Conservation (phyloP, 2,888 invertebrate species). For the Allygus modestus region DNA sequence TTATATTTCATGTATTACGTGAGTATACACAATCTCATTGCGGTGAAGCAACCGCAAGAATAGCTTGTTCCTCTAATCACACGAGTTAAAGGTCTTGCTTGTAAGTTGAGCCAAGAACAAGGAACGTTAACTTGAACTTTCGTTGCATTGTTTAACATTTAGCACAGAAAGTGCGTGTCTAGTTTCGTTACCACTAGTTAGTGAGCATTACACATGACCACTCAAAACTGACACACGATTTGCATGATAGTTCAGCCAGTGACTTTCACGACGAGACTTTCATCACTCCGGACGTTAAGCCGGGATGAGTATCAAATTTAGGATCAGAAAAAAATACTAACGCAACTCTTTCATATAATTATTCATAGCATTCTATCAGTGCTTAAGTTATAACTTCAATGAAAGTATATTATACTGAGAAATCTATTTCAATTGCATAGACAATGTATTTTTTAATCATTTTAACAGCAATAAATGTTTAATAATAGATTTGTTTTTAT, state of each 20-base stretch:
- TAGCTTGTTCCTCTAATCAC: slow-evolving; percentile 6
- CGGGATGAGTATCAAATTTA: not conserved
- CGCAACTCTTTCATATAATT: too few relatives aligned
- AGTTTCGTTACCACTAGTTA: not conserved
- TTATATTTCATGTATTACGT: too few relatives aligned
- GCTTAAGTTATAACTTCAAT: too few relatives aligned
- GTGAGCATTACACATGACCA: slow-evolving; percentile 18
- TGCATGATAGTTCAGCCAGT: slow-evolving; percentile 44
- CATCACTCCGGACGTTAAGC: not conserved
- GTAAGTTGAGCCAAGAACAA: slow-evolving; percentile 19
- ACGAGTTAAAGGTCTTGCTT: slow-evolving; percentile 20
- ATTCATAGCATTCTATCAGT: too few relatives aligned
- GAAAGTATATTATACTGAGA: too few relatives aligned
- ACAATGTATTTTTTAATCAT: too few relatives aligned
- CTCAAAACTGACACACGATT: slow-evolving; percentile 47
- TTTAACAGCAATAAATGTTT: too few relatives aligned
- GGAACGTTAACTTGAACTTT: slow-evolving; percentile 17
- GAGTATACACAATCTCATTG: not conserved
- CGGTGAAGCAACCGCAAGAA: not conserved
- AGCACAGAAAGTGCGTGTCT: not conserved
- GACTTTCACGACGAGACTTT: slow-evolving; percentile 47
- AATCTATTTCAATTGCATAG: too few relatives aligned
- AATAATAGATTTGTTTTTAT: too few relatives aligned
- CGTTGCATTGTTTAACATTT: slow-evolving; percentile 33
- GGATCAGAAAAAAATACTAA: not conserved